Evolutionary conservation across 1,140 invertebrate species (phyloP), one percentile per base, ranked within the genome.

Genomic region (Aphelinus certus): DNA sequence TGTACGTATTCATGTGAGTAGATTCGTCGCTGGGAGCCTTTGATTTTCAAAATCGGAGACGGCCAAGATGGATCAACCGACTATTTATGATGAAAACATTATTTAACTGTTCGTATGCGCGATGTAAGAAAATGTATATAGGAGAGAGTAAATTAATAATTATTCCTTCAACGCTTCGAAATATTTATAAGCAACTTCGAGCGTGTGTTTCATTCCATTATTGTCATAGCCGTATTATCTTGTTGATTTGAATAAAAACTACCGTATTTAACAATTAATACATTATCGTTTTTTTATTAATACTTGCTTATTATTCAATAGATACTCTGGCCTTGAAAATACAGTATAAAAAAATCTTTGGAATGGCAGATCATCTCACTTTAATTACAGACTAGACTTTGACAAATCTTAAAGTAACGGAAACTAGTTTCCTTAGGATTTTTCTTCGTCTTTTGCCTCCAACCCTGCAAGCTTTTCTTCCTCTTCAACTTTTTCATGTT

Each of bases 391-490:
- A 61, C 53, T 76, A 72, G 48, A 58, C 46, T 76, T 67, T 6
- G 47, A 63, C 47, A 49, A 63, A 67, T 66, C 57, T 72, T 45
- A 48, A 67, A 63, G 49, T 57, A 57, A 76, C 42, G 4, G 55
- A 76, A 76, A 76, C n/a, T 5, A 45, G 1, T 68, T 68, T 71
- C 43, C 47, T 75, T 77, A 81, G 61, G 76, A 78, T 70, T 81
- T 77, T 45, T 74, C 82, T 51, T 81, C 79, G 45, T 82, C 80
- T 51, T 78, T 84, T 47, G 82, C 80, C 51, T 78, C 81, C 46
- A 87, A 81, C 77, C 85, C 83, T 1, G 84, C 71, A 58, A 87
- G 79, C 10, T 86, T 83, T 79, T 86, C 85, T 71, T 87, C 81
- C 42, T 87, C 85, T 48, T 87, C 78, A 56, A 75, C 75, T 69